These are phyloP conservation scores for Cherax quadricarinatus DNA, from an alignment of 1,140 invertebrate species.

Conservation along the genomic window DNA sequence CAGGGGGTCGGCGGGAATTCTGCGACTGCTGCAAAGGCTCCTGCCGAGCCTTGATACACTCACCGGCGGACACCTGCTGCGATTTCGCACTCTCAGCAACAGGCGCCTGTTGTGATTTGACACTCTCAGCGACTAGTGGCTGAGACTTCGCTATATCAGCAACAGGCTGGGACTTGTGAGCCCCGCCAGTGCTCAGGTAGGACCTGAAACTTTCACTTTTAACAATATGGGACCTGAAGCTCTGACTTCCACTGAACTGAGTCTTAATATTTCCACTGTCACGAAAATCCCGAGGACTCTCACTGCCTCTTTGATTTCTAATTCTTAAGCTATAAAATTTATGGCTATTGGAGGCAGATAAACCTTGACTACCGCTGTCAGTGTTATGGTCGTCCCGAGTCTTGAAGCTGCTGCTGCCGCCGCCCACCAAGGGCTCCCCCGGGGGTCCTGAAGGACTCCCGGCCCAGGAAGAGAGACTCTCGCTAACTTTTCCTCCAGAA, in stretches of 20 bases:
- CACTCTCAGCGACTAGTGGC: conserved; percentile 12
- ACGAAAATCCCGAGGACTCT: conserved; percentile 20
- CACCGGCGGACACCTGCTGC: conserved; percentile 23
- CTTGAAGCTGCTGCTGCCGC: conserved; percentile 59
- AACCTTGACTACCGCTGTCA: conserved; percentile 21
- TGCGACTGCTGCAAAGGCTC: conserved; percentile 8
- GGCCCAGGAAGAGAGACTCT: conserved; percentile 46
- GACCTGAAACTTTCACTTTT: conserved; percentile 61
- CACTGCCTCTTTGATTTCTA: conserved; percentile 20
- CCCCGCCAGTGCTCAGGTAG: conserved; percentile 21
- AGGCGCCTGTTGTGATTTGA: conserved; percentile 21
- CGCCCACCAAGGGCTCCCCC: conserved; percentile 31
- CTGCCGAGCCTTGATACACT: conserved; percentile 29
- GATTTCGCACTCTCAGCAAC: conserved; percentile 23
- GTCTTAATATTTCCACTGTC: conserved; percentile 32
- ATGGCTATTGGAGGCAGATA: conserved; percentile 12
- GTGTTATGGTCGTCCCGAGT: conserved; percentile 25
- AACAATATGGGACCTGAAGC: conserved; percentile 49
- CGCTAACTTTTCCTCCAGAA: conserved; percentile 41
- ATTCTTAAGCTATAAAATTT: conserved; percentile 31
- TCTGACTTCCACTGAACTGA: conserved; percentile 18
- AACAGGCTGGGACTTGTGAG: conserved; percentile 27
- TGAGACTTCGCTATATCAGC: conserved; percentile 20
- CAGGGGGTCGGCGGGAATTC: conserved; percentile 35
- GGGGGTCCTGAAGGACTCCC: conserved; percentile 51